These are phyloP conservation scores for Pempheris klunzingeri DNA, from an alignment of 2,797 vertebrate genomes.

Conservation along the genomic window DNA sequence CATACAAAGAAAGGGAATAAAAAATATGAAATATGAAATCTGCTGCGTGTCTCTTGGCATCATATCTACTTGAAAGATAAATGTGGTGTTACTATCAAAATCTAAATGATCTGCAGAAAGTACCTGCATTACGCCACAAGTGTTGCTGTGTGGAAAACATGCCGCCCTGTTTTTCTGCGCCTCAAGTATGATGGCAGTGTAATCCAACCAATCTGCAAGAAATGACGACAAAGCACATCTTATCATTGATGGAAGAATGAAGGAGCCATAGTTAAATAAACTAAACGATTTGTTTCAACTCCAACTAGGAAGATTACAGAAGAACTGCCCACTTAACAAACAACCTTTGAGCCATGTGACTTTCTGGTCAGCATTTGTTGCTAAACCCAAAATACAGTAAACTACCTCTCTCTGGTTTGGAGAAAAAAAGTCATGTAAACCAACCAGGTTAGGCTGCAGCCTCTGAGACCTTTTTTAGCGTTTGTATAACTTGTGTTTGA, in stretches of 20 bases:
- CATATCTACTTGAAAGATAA: no score
- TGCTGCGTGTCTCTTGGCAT: neutral
- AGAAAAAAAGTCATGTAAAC: constrained; percentile 6
- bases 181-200: neutral
- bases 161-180: neutral
- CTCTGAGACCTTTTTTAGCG: neutral
- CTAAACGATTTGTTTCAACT: constrained; percentile 16
- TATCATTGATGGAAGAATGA: neutral
- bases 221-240: neutral
- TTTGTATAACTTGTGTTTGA: constrained; percentile 6
- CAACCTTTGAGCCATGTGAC: constrained; percentile 9
- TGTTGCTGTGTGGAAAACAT: neutral
- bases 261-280: neutral
- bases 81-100: no score
- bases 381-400: constrained; percentile 6
- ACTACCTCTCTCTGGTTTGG: constrained; percentile 21
- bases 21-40: no score
- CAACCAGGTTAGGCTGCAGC: neutral
- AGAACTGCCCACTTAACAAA: constrained; percentile 15
- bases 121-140: neutral
- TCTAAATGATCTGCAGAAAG: neutral
- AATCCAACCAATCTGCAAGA: neutral
- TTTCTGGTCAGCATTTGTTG: constrained; percentile 31
- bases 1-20: no score
- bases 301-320: constrained; percentile 20